Evolutionary conservation across 2,888 invertebrate species (phyloP), one percentile per base, ranked within the genome.

Genomic region (Gnatocerus cornutus): DNA sequence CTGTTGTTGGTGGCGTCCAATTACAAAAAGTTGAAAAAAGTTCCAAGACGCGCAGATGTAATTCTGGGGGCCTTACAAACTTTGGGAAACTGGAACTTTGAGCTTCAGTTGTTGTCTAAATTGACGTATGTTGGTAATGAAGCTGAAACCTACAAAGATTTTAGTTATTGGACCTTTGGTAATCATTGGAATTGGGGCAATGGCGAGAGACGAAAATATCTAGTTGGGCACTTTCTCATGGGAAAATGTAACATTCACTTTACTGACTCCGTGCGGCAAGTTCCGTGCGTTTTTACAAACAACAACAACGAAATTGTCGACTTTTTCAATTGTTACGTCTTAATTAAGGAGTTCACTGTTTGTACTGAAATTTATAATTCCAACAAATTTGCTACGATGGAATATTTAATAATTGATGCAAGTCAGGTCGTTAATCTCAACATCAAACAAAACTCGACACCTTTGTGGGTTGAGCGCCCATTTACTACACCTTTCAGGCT

Each of bases 151-250:
- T 56, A 56, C n/a, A 41, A 56, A 39, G 13, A 56, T 16, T 56
- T 21, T 39, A n/a, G 14, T 12, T 56, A 56, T 21, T 56, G 41
- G 39, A 56, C 55, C 7, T 56, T 33, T 56, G 39, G 55, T 39
- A 39, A 7, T 16, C 41, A 56, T 10, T 41, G 55, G 39, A 56
- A 21, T 16, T 12, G 39, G 12, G 21, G 13, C 50, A 12, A 50
- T 12, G 9, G 21, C 1, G 21, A 3, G 2, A 21, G 4, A 21
- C 21, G 2, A 21, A 21, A 53, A 50, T 37, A 53, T 53, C n/a
- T 56, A 10, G 2, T 56, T 39, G 55, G 55, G n/a, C 39, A 41
- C 21, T 41, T 56, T 3, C n/a, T 41, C 3, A 8, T 16, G 1
- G 10, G 16, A 1, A 37, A 14, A n/a, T 39, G 55, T 5, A 56